Base-by-base conservation (phyloP, 2,888 invertebrate species). In the Cephus sareptanus region DNA sequence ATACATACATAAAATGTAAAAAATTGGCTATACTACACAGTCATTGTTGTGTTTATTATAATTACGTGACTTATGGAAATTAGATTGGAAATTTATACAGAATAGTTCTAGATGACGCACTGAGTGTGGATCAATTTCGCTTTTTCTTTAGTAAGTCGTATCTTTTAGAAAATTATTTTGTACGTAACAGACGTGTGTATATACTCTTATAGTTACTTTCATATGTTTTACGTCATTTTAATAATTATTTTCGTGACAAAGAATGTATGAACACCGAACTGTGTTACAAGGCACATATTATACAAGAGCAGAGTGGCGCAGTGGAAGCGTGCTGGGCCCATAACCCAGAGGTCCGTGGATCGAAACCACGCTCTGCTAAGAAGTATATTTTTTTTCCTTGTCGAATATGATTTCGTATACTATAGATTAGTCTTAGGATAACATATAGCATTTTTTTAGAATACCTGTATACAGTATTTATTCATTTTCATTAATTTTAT, bases 321-420 rank as follows among this genome's bases (percentile, higher is more conserved):
- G 92, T 90, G 92, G 92, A 92, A 88, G 92, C 92, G 92, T 92
- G 92, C 92, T 92, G 91, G 92, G 92, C 92, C 92, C 92, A 92
- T 92, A 92, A 92, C 92, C 92, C 92, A 92, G 92, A 92, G 92
- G 92, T 92, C 92, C 91, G 92, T 91, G 87, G 87, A 87, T 87
- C 87, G 87, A 87, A 87, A 87, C 87, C 87, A 87, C 84, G 86
- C 83, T 87, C 87, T 87, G 87, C 87, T 87, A 87, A 86, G 23
- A 37, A 1, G 13, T 35, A 15, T 6, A 23, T 6, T 6, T 23
- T 56, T 56, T 56, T 56, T 56, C 23, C 56, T 15, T 40, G 1
- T 23, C 1, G 23, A 56, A 23, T 23, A 23, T 9, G 9, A 6
- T 56, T 56, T 56, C 9, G 0, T 9, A 23, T 9, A 56, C 23